Evolutionary conservation across 1,140 invertebrate genomes (phyloP).

Genomic region (Lethrus apterus): DNA sequence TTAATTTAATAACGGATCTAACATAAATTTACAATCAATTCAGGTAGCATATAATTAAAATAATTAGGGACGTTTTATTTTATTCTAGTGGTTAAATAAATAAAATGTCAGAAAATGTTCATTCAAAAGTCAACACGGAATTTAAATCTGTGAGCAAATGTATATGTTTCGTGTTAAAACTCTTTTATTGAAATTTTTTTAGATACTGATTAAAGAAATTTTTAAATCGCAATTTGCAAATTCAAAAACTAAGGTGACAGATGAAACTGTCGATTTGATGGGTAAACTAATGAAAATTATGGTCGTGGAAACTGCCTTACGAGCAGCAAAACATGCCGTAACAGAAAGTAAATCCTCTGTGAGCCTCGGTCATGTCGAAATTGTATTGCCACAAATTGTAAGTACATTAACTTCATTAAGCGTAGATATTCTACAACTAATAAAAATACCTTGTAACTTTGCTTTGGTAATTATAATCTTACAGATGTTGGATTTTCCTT

Average conservation of each 20-base stretch:
- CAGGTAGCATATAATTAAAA: no score
- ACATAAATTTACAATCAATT: no score
- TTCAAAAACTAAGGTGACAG: constrained; percentile 38
- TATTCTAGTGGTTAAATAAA: neutral
- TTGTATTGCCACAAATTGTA: constrained; percentile 31
- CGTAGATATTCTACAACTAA: neutral
- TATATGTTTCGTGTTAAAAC: neutral
- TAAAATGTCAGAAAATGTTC: neutral
- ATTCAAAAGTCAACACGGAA: constrained; percentile 5
- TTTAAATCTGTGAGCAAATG: constrained; percentile 7
- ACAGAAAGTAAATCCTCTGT: constrained; percentile 36
- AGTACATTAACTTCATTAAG: neutral
- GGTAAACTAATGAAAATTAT: constrained; percentile 44
- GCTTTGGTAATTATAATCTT: constrained; percentile 12
- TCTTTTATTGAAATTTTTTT: constrained; percentile 1
- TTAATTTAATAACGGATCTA: no score
- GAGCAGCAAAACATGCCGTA: constrained; percentile 43
- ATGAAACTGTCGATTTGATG: constrained; percentile 37
- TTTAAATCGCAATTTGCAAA: constrained; percentile 35
- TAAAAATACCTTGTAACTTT: constrained; percentile 4
- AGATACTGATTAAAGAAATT: constrained; percentile 33
- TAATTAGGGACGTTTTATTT: no score
- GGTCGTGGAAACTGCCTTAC: constrained; percentile 44
- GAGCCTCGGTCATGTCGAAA: constrained; percentile 28
- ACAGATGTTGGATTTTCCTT: constrained; percentile 31